phyloP scores from a whole-genome alignment of 2,888 invertebrate genomes.

The Drosophila pseudotalamancana region DNA sequence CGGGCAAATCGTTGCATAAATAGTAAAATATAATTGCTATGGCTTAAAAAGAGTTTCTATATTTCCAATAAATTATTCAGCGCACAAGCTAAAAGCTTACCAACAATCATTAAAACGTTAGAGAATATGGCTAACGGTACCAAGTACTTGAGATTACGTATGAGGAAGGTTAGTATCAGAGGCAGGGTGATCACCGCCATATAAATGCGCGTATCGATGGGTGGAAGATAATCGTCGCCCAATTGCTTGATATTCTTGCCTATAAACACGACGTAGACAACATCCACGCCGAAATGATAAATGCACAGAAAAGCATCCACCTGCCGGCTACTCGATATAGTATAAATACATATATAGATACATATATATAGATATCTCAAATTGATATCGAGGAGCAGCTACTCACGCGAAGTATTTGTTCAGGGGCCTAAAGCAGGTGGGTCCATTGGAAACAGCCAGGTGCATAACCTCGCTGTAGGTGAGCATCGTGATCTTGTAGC shows the following conservation, averaged over 20 bases:
- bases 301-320: constrained; percentile 92
- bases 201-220: constrained; percentile 84
- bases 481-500: constrained; percentile 88
- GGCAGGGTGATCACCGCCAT: constrained; percentile 87
- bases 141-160: constrained; percentile 91
- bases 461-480: constrained; percentile 93
- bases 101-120: constrained; percentile 92
- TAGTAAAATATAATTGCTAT: constrained; percentile 92
- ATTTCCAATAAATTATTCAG: not conserved
- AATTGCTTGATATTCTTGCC: constrained; percentile 92
- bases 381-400: not conserved
- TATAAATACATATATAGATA: too few species aligned
- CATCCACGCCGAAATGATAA: constrained; percentile 97
- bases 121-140: constrained; percentile 96
- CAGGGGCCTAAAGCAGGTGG: constrained; percentile 86
- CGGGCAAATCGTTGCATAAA: constrained; percentile 88
- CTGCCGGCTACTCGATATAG: constrained; percentile 85
- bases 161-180: constrained; percentile 89
- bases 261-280: constrained; percentile 97
- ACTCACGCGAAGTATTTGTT: constrained; percentile 85
- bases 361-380: not conserved
- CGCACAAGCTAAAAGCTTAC: constrained; percentile 24
- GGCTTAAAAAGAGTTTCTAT: constrained; percentile 26
- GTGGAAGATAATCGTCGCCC: constrained; percentile 85
- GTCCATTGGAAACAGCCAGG: constrained; percentile 90